A percentile compares a stretch with the other conserved stretches of the same genome.
These are phyloP conservation scores for Rhinoraja longicauda DNA, from an alignment of 2,797 vertebrate species.

Conservation along the genomic window DNA sequence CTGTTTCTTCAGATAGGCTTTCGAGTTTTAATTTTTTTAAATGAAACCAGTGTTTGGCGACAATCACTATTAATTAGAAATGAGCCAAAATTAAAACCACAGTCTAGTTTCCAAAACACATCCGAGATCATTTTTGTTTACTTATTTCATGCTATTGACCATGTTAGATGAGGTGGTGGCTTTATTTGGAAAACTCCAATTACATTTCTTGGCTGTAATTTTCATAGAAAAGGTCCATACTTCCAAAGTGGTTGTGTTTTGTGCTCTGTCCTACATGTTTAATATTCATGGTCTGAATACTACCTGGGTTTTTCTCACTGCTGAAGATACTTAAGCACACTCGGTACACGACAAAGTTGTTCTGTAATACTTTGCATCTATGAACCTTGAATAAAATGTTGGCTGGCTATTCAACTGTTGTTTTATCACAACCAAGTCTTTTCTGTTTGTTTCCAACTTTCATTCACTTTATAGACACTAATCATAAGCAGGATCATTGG, in stretches of 20 bases:
- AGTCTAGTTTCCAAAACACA: not conserved
- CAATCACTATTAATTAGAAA: slow-evolving; percentile 36
- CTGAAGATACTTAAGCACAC: not conserved
- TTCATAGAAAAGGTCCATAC: slow-evolving; percentile 3
- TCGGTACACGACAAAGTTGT: not conserved
- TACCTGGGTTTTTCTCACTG: not conserved
- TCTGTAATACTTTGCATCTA: too few species aligned
- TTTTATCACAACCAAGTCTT: not conserved
- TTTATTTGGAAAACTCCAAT: not conserved
- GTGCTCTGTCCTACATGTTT: not conserved
- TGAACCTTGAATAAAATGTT: not conserved
- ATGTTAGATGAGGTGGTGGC: not conserved
- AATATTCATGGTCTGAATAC: not conserved
- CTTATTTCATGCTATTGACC: not conserved
- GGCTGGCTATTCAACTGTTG: not conserved
- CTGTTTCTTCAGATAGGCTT: not conserved
- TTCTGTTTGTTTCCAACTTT: not conserved
- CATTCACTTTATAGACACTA: not conserved
- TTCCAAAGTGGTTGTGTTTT: not conserved
- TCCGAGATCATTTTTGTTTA: slow-evolving; percentile 4
- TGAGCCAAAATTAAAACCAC: slow-evolving; percentile 18
- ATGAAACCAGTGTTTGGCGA: not conserved
- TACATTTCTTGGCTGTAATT: not conserved
- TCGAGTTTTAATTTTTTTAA: slow-evolving; percentile 18
- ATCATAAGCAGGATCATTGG: not conserved